Evolutionary conservation across 2,113 vertebrate genomes (phyloP).

Genomic region (Podarcis muralis): DNA sequence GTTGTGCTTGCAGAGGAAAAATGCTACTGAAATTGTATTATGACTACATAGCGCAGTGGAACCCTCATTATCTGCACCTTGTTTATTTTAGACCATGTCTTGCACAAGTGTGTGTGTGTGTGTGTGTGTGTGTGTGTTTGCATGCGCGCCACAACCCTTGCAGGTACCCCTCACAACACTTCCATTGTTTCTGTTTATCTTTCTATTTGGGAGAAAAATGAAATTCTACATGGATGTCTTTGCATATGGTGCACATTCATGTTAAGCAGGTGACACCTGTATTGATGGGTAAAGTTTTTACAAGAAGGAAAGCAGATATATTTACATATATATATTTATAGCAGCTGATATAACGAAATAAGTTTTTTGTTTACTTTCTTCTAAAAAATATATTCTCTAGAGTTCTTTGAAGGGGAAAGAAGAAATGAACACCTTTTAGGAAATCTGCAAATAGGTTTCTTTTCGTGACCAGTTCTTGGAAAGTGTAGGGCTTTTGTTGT

Average conservation of each 20-base stretch:
- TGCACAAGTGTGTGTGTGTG: neutral
- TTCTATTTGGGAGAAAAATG: neutral
- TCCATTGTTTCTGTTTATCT: neutral
- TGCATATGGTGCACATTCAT: accelerated
- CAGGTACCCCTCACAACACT: neutral
- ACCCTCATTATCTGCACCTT: neutral
- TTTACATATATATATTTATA: accelerated
- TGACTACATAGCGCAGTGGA: neutral
- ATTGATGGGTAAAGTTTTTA: neutral
- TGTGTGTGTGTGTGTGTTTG: neutral
- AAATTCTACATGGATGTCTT: neutral
- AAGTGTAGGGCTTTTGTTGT: neutral
- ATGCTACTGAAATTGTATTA: neutral
- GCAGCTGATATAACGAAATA: neutral
- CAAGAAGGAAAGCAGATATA: neutral
- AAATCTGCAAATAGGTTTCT: accelerated
- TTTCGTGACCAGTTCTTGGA: constrained; percentile 15
- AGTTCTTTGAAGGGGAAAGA: neutral
- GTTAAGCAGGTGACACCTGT: accelerated
- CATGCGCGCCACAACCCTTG: neutral
- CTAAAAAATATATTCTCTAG: neutral
- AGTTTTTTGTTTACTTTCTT: neutral
- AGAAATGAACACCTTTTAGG: constrained; percentile 29
- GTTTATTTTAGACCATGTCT: neutral
- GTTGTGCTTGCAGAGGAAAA: neutral